These are phyloP conservation scores for Leptocoma aspasia DNA, from an alignment of 2,113 vertebrate species.

Conservation along the genomic window DNA sequence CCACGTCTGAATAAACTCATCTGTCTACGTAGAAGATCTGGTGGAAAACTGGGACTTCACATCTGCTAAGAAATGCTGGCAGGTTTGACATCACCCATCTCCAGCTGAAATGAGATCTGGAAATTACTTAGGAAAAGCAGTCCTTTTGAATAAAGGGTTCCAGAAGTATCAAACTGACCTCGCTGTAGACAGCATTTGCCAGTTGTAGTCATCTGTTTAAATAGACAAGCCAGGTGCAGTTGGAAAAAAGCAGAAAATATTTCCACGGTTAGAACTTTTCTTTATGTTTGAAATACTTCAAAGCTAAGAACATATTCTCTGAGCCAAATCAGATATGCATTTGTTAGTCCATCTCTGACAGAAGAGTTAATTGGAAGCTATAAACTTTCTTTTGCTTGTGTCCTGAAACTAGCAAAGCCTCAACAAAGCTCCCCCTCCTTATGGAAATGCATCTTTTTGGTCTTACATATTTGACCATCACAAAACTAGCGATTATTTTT, in stretches of 20 bases:
- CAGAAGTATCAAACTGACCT: background rate
- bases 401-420: background rate
- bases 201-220: background rate
- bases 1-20: background rate
- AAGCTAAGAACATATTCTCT: background rate
- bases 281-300: constrained; percentile 15
- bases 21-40: background rate
- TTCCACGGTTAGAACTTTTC: background rate
- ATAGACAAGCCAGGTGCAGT: background rate
- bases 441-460: background rate
- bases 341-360: background rate
- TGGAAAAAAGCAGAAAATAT: background rate
- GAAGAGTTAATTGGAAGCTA: background rate
- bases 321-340: background rate
- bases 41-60: background rate
- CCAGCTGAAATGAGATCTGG: background rate
- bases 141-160: background rate
- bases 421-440: background rate
- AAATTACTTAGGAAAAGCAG: background rate
- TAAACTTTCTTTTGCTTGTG: background rate
- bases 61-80: background rate
- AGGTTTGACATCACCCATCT: background rate
- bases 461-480: background rate
- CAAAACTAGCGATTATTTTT: background rate
- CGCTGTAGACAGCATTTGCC: background rate